phyloP scores from a whole-genome alignment of 2,797 vertebrate genomes.

The Gadopsis marmoratus region DNA sequence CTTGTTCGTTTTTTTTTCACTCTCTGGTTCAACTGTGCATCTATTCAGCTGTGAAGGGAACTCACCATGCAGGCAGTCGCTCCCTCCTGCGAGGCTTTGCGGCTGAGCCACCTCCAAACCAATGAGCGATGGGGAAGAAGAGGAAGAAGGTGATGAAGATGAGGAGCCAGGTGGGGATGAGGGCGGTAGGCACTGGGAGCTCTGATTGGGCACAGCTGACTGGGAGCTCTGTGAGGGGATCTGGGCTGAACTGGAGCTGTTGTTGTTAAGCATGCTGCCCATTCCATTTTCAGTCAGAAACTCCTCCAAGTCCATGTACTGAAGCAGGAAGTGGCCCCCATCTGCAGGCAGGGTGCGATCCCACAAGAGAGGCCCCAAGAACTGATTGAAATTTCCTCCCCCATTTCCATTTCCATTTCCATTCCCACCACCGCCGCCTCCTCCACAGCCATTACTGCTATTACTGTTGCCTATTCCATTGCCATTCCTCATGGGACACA shows the following conservation, averaged over 20 bases:
- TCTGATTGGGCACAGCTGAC: constrained; percentile 87
- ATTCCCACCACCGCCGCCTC: constrained; percentile 43
- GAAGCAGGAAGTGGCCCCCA: constrained; percentile 90
- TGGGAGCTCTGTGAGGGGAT: constrained; percentile 88
- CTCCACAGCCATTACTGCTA: constrained; percentile 69
- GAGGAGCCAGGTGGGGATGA: constrained; percentile 83
- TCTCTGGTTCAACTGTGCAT: constrained; percentile 12
- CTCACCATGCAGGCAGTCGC: constrained; percentile 87
- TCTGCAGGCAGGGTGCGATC: constrained; percentile 92
- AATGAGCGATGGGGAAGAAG: constrained; percentile 85
- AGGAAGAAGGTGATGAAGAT: constrained; percentile 80
- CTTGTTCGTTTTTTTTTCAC: constrained; percentile 23
- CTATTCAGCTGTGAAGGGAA: constrained; percentile 33
- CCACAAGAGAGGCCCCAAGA: constrained; percentile 91
- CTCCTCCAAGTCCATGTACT: constrained; percentile 96
- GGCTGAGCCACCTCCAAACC: constrained; percentile 86
- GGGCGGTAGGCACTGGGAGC: constrained; percentile 87
- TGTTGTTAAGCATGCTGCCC: constrained; percentile 84
- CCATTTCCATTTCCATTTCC: constrained; percentile 62
- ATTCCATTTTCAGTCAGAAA: constrained; percentile 94
- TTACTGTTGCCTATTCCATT: constrained; percentile 69
- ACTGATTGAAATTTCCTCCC: constrained; percentile 83
- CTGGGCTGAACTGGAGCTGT: constrained; percentile 87
- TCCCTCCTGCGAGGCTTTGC: constrained; percentile 75
- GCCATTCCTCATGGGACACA: constrained; percentile 79